Evolutionary conservation across 2,797 vertebrate species (phyloP).

Genomic region (Rhinoraja longicauda): DNA sequence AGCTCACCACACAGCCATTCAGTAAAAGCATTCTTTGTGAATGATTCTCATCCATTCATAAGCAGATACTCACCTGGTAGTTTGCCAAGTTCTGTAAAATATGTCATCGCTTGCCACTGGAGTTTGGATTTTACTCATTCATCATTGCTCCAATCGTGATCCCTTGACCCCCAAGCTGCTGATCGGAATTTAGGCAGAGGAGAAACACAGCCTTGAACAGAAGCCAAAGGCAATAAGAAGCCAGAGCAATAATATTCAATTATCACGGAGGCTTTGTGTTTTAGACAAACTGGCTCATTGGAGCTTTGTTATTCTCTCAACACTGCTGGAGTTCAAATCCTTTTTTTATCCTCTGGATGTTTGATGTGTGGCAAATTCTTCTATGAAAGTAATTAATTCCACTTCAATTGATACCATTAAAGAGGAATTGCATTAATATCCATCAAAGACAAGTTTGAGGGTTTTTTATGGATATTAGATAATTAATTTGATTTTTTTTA

Average conservation of each 20-base stretch:
- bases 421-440: background rate
- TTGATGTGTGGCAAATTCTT: background rate
- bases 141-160: background rate
- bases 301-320: background rate
- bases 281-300: background rate
- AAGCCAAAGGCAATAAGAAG: background rate
- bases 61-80: constrained; percentile 17
- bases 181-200: background rate
- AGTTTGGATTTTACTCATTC: constrained; percentile 4
- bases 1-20: constrained; percentile 5
- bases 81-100: constrained; percentile 17
- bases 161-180: constrained; percentile 3
- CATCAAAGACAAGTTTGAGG: background rate
- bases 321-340: background rate
- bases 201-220: background rate
- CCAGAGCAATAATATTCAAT: background rate
- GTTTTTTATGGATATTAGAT: background rate
- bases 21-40: constrained; percentile 26
- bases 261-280: background rate
- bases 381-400: background rate
- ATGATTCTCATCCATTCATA: constrained; percentile 31
- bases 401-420: constrained; percentile 1
- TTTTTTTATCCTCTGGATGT: background rate
- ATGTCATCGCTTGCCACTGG: constrained; percentile 30
- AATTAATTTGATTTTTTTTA: background rate